Evolutionary conservation across 1,140 invertebrate genomes (phyloP).

Genomic region (Papilio polytes): DNA sequence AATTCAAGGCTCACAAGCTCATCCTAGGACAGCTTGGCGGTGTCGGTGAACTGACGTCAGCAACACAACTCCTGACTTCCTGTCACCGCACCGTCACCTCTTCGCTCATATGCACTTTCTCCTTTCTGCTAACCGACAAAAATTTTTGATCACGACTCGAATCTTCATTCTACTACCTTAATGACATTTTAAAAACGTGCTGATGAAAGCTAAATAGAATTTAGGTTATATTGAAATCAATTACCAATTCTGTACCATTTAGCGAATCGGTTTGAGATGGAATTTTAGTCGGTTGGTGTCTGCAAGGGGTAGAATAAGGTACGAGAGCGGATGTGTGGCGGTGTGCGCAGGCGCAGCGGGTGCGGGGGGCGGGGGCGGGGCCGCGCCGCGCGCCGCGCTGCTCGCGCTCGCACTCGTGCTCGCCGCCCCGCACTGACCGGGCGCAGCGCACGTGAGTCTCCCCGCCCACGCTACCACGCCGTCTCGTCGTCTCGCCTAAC

Average conservation of each 20-base stretch:
- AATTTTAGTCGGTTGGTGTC: constrained; percentile 32
- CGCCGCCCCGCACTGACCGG: constrained; percentile 79
- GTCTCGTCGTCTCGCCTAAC: constrained; percentile 22
- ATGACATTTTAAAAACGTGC: too few relatives aligned
- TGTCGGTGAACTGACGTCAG: constrained; percentile 9
- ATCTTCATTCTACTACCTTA: too few relatives aligned
- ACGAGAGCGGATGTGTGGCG: constrained; percentile 84
- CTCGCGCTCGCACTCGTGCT: constrained; percentile 75
- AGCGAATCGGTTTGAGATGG: background rate
- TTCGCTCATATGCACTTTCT: constrained; percentile 38
- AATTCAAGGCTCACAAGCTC: constrained; percentile 29
- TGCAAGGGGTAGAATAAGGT: constrained; percentile 43
- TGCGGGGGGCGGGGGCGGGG: constrained; percentile 61
- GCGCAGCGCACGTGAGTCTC: constrained; percentile 71
- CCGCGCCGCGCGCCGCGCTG: constrained; percentile 66
- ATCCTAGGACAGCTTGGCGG: constrained; percentile 38
- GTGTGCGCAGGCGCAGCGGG: constrained; percentile 78
- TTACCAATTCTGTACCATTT: too few relatives aligned
- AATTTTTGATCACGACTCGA: background rate
- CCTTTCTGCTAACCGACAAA: constrained; percentile 25
- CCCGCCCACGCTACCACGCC: constrained; percentile 45
- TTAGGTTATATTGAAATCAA: too few relatives aligned
- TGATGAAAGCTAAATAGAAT: too few relatives aligned
- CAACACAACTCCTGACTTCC: background rate
- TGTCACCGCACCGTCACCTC: constrained; percentile 19